Evolutionary conservation across 1,140 invertebrate species (phyloP).

Genomic region (Solenopsis invicta): DNA sequence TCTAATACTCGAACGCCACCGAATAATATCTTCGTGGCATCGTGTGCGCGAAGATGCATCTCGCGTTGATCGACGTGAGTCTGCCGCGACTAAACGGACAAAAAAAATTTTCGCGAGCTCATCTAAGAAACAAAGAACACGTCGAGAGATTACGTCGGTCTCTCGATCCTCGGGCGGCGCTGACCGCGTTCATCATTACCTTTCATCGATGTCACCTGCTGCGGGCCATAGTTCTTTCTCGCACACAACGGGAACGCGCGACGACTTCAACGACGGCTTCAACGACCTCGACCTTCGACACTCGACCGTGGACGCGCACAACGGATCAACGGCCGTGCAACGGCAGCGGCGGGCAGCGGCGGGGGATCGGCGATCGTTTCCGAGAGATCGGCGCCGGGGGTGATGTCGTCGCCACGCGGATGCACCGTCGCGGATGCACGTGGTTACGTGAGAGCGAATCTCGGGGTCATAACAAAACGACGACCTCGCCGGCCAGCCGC

Average conservation of each 20-base stretch:
- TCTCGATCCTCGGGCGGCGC: not conserved
- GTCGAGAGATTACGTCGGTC: not conserved
- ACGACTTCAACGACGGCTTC: not conserved
- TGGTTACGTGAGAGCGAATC: constrained; percentile 64
- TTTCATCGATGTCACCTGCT: constrained; percentile 82
- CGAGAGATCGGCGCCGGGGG: not conserved
- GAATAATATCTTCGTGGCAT: not conserved
- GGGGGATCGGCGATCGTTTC: not conserved
- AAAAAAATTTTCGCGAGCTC: not conserved
- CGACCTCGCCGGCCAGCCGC: constrained; percentile 64
- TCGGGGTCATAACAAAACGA: constrained; percentile 74
- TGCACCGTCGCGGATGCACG: constrained; percentile 68
- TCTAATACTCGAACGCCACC: not conserved
- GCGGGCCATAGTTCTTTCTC: constrained; percentile 77
- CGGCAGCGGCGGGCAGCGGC: not conserved
- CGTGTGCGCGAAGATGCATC: not conserved
- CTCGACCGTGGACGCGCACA: constrained; percentile 8
- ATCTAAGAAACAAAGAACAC: not conserved
- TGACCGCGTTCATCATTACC: constrained; percentile 58
- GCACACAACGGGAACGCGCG: constrained; percentile 36
- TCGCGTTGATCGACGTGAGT: not conserved
- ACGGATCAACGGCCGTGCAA: not conserved
- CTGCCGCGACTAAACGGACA: not conserved
- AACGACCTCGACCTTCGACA: constrained; percentile 51
- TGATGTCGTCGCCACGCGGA: constrained; percentile 9